These are phyloP conservation scores for Sprattus sprattus DNA, from an alignment of 2,113 vertebrate species.

Conservation along the genomic window DNA sequence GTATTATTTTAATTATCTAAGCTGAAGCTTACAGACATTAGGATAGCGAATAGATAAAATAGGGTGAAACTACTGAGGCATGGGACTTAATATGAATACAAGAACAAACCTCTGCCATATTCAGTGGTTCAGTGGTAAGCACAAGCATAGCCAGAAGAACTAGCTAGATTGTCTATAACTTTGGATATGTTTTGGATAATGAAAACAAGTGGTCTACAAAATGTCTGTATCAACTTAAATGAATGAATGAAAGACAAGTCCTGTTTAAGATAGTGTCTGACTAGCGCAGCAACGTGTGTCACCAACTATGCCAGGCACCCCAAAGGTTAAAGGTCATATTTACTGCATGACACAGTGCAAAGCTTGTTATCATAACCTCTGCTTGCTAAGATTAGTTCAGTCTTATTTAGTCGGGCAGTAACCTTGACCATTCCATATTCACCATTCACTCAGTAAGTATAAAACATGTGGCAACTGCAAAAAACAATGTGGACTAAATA, in stretches of 20 bases:
- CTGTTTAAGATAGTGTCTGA: neutral
- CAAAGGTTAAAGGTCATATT: conserved; percentile 44
- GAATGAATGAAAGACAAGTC: neutral
- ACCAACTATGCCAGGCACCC: conserved; percentile 36
- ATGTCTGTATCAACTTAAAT: no score
- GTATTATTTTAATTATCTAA: neutral
- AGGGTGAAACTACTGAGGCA: neutral
- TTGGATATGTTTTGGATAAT: neutral
- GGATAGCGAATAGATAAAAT: neutral
- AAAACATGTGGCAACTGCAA: neutral
- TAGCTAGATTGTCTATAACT: neutral
- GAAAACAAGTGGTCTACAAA: no score
- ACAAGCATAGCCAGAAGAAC: neutral
- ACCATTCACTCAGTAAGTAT: neutral
- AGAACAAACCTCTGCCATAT: neutral
- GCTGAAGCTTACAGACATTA: neutral
- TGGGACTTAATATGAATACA: neutral
- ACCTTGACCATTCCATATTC: neutral
- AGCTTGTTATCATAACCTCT: conserved; percentile 43
- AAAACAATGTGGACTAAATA: neutral
- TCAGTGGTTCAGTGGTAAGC: neutral
- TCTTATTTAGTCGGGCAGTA: neutral
- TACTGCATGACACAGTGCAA: conserved; percentile 29
- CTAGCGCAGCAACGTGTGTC: conserved; percentile 45
- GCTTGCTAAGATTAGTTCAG: conserved; percentile 29